Percentiles rank a stretch among this genome's conserved stretches.
phyloP scores from a whole-genome alignment of 2,113 vertebrate genomes.

The Suncus etruscus region DNA sequence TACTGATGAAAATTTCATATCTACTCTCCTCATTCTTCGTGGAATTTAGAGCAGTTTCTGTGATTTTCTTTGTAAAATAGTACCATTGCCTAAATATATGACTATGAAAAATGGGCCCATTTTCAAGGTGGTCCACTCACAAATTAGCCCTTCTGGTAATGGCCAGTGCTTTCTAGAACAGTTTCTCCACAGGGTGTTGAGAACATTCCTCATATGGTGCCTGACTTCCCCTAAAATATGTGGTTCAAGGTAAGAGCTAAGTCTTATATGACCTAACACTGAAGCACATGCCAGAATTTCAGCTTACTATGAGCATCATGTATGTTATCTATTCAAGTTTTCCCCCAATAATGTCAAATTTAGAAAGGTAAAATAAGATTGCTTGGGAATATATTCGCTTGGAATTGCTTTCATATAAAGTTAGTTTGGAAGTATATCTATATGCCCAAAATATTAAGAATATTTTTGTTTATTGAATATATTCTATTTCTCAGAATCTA shows the following conservation, averaged over 20 bases:
- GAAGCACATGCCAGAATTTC: neutral
- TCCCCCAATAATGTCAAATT: neutral
- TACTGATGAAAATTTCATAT: neutral
- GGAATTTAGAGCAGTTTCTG: neutral
- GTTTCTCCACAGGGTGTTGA: neutral
- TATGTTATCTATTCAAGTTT: neutral
- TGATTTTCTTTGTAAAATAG: neutral
- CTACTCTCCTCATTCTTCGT: neutral
- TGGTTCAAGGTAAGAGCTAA: neutral
- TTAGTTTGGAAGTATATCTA: neutral
- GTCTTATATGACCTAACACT: neutral
- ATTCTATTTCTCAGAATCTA: neutral
- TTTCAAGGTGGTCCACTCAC: neutral
- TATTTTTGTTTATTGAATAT: slow-evolving; percentile 1
- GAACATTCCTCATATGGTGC: neutral
- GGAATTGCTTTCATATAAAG: neutral
- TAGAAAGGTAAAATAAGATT: slow-evolving; percentile 1
- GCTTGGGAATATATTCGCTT: neutral
- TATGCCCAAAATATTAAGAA: neutral
- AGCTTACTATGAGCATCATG: neutral
- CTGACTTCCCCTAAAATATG: neutral
- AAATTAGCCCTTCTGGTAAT: neutral
- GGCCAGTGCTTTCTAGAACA: neutral
- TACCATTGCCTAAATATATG: neutral
- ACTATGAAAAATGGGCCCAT: neutral